These are phyloP conservation scores for Priapulus caudatus DNA, from an alignment of 2,888 invertebrate species.

Conservation along the genomic window DNA sequence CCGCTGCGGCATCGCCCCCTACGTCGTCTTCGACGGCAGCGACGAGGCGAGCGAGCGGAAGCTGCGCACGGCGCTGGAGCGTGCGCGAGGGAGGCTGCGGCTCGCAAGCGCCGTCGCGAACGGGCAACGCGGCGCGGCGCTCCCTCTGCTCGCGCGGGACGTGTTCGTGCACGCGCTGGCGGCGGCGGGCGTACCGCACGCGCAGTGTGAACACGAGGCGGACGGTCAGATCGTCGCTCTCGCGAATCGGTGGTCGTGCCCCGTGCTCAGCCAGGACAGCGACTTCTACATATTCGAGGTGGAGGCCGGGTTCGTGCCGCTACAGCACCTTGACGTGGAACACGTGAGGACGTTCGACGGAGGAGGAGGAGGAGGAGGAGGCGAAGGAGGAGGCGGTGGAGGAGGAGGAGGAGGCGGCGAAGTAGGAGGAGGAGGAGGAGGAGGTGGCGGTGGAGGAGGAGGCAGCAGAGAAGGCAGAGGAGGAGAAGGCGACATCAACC, in stretches of 20 bases:
- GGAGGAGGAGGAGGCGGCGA: no score
- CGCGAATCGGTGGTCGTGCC: conserved; percentile 62
- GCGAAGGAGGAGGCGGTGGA: no score
- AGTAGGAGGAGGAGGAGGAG: no score
- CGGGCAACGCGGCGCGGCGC: conserved; percentile 43
- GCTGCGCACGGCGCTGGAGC: conserved; percentile 27
- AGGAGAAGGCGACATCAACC: neutral
- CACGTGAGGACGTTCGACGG: conserved; percentile 2
- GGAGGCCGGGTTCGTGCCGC: conserved; percentile 56
- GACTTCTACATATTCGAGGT: conserved; percentile 84
- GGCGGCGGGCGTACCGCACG: conserved; percentile 52
- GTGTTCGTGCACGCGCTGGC: conserved; percentile 57
- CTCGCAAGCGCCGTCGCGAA: conserved; percentile 4
- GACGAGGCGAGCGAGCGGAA: conserved; percentile 33
- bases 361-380: conserved; percentile 11
- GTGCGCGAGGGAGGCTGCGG: conserved; percentile 27
- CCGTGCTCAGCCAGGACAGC: conserved; percentile 81
- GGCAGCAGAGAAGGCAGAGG: no score
- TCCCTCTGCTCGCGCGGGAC: conserved; percentile 61
- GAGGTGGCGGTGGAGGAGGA: no score
- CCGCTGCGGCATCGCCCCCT: conserved; percentile 29
- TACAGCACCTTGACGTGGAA: conserved; percentile 35
- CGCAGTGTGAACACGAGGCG: conserved; percentile 72
- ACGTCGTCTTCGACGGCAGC: conserved; percentile 37
- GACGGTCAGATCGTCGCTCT: conserved; percentile 74